These are phyloP conservation scores for Spodoptera litura DNA, from an alignment of 1,140 invertebrate genomes.

Conservation along the genomic window DNA sequence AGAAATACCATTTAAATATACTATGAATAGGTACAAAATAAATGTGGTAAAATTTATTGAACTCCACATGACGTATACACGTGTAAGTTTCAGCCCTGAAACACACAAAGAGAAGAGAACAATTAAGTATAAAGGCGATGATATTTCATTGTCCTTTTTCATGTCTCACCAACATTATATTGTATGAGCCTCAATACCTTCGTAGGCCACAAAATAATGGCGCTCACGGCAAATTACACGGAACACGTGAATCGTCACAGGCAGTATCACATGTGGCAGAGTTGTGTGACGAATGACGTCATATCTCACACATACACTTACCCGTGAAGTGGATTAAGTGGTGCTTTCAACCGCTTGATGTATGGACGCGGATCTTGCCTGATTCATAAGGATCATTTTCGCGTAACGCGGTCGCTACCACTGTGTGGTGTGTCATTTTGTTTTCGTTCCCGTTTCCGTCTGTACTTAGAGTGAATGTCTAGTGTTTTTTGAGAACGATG, in stretches of 20 bases:
- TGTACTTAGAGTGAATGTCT: background rate
- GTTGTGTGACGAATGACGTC: constrained; percentile 74
- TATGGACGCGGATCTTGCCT: constrained; percentile 65
- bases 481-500: constrained; percentile 8
- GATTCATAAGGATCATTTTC: constrained; percentile 62
- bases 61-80: too few species aligned
- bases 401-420: constrained; percentile 13
- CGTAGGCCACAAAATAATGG: constrained; percentile 49
- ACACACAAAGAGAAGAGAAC: background rate
- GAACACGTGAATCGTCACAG: constrained; percentile 58
- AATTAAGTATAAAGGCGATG: background rate
- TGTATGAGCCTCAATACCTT: background rate
- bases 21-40: too few species aligned
- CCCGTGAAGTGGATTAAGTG: constrained; percentile 72
- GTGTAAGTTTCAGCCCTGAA: background rate
- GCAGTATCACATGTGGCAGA: constrained; percentile 68
- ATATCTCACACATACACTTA: constrained; percentile 75
- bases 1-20: too few species aligned
- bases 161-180: constrained; percentile 13
- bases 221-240: constrained; percentile 62
- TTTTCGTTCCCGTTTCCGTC: background rate
- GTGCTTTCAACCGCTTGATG: constrained; percentile 67
- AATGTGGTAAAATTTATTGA: too few species aligned
- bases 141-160: constrained; percentile 16
- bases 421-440: constrained; percentile 28